Evolutionary conservation across 2,888 invertebrate genomes (phyloP).

Genomic region (Steinernema hermaphroditum): DNA sequence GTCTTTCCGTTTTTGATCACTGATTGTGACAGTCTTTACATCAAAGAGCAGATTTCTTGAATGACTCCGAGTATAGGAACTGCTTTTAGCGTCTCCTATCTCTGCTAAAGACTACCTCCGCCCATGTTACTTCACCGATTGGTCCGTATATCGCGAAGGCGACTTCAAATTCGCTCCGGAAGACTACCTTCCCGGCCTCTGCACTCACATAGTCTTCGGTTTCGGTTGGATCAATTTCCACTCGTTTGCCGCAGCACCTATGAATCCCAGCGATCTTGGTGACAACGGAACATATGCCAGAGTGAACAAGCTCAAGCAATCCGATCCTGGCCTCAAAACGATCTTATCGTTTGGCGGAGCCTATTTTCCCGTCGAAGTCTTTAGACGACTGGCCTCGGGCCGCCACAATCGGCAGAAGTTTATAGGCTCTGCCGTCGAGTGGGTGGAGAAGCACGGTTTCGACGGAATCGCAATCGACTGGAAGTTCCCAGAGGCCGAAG

Average conservation of each 20-base stretch:
- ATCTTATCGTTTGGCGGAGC: constrained; percentile 92
- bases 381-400: constrained; percentile 38
- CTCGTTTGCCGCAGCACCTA: constrained; percentile 48
- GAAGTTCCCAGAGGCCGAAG: constrained; percentile 67
- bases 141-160: constrained; percentile 87
- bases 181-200: constrained; percentile 49
- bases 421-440: constrained; percentile 69
- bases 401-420: constrained; percentile 67
- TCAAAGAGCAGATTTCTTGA: too few species aligned
- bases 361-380: constrained; percentile 85
- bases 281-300: constrained; percentile 86
- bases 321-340: constrained; percentile 85
- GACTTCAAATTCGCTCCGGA: constrained; percentile 67
- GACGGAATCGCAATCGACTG: constrained; percentile 63
- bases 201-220: constrained; percentile 86
- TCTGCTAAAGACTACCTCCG: constrained; percentile 38
- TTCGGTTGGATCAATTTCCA: constrained; percentile 95
- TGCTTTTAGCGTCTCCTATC: not conserved
- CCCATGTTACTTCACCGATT: constrained; percentile 91
- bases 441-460: constrained; percentile 50
- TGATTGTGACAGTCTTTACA: too few species aligned
- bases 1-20: too few species aligned
- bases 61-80: too few species aligned
- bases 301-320: constrained; percentile 82
- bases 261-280: constrained; percentile 73